phyloP scores from a whole-genome alignment of 2,797 vertebrate species.

The Siniperca scherzeri region DNA sequence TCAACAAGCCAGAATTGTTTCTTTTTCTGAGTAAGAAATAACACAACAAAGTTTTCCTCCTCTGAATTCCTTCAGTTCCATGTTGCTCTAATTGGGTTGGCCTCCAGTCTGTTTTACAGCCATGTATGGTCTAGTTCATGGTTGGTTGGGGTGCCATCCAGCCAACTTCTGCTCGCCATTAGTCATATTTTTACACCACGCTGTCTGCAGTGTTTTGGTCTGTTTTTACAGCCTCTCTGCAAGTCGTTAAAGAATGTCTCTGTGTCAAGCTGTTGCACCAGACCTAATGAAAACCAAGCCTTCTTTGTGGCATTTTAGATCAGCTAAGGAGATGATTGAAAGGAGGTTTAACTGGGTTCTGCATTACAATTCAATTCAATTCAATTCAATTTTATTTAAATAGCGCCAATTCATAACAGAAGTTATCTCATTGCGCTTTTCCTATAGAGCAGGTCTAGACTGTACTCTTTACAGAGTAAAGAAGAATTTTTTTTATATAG shows the following conservation, averaged over 20 bases:
- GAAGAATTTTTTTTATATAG: no score
- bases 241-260: constrained; percentile 48
- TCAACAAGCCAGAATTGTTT: neutral
- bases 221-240: constrained; percentile 45
- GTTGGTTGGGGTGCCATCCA: constrained; percentile 43
- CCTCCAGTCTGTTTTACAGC: constrained; percentile 35
- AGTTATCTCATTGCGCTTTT: no score
- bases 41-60: constrained; percentile 11
- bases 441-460: no score
- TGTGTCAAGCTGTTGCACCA: constrained; percentile 51
- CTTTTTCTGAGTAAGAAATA: neutral
- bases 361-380: neutral
- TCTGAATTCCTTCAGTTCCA: constrained; percentile 2
- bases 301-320: constrained; percentile 20
- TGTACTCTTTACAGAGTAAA: no score
- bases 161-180: constrained; percentile 59
- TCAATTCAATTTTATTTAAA: no score
- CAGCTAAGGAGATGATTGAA: constrained; percentile 15
- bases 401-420: no score
- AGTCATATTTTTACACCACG: constrained; percentile 61
- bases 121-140: constrained; percentile 49
- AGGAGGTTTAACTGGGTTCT: neutral
- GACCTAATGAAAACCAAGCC: constrained; percentile 64
- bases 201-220: constrained; percentile 38
- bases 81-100: constrained; percentile 18